Evolutionary conservation across 2,888 invertebrate species (phyloP), one percentile per base, ranked within the genome.

Genomic region (Acanthosoma haemorrhoidale): DNA sequence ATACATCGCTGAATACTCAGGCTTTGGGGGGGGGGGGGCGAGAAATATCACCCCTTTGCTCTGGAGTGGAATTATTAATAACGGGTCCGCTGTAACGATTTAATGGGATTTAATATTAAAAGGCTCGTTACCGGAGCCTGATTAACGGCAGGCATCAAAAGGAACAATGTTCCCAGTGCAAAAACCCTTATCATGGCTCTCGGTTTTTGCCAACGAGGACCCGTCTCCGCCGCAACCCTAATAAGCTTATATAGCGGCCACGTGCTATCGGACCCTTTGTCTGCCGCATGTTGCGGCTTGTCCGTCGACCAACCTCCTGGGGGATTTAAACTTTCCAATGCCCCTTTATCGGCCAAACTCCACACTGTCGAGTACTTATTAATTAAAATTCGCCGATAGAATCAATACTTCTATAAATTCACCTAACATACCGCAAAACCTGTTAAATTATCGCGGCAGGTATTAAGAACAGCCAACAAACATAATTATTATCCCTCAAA

Each of bases 101-200:
- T 51, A n/a, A 21, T 25, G 51, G 51, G 29, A 51, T 51, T 51
- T 51, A 51, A 51, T 51, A 51, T 51, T 51, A 51, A 51, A 51
- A 51, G n/a, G 25, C 51, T 6, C 2, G 25, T n/a, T 8, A 51
- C 4, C 18, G 51, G 51, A n/a, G 29, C 25, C 51, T 51, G 51
- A 51, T 51, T 51, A 51, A 51, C 51, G 51, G 51, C 29, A 25
- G 21, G 29, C 51, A 51, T 51, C 51, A 51, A 51, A 51, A 25
- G 51, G 51, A 51, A 51, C 51, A 51, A 51, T 51, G 51, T 13
- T 4, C 25, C 1, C 25, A 25, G 25, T 51, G 51, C 51, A 51
- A 51, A 51, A 51, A 51, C 51, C 25, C 5, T 5, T 13, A 4
- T 5, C 21, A 3, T 9, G 1, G 21, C 21, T 6, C 2, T 2